Evolutionary conservation across 2,113 vertebrate genomes (phyloP).

Genomic region (Tragelaphus strepsiceros): DNA sequence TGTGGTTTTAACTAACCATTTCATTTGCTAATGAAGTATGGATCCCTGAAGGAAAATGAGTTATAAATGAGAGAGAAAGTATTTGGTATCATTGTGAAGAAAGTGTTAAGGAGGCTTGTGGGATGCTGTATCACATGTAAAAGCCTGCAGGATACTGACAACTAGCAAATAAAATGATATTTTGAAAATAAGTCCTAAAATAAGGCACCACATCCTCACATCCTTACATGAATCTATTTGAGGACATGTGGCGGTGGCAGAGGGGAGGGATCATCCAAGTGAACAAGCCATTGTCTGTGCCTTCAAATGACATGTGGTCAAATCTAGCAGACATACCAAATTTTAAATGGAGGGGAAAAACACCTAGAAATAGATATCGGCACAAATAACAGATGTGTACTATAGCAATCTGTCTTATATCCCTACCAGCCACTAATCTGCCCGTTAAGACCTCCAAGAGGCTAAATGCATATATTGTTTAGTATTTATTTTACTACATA

Average conservation of each 20-base stretch:
- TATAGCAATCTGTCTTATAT: neutral
- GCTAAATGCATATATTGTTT: neutral
- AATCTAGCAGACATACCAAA: neutral
- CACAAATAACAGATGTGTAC: neutral
- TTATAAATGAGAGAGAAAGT: neutral
- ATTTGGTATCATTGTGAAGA: neutral
- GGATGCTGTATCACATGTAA: neutral
- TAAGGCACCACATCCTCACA: neutral
- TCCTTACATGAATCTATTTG: neutral
- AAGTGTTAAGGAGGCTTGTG: neutral
- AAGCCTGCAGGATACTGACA: neutral
- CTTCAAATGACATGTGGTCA: neutral
- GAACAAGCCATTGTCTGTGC: neutral
- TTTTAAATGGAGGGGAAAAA: neutral
- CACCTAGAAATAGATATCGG: neutral
- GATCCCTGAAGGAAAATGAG: neutral
- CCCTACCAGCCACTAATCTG: neutral
- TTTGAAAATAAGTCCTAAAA: neutral
- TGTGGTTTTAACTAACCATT: conserved; percentile 3
- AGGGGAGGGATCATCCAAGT: neutral
- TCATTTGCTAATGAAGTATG: conserved; percentile 5
- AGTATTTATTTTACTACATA: neutral
- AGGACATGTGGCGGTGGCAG: neutral
- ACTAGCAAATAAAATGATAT: neutral
- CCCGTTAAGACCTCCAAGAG: neutral